These are phyloP conservation scores for Clostera curtula DNA, from an alignment of 2,888 invertebrate species.

Conservation along the genomic window DNA sequence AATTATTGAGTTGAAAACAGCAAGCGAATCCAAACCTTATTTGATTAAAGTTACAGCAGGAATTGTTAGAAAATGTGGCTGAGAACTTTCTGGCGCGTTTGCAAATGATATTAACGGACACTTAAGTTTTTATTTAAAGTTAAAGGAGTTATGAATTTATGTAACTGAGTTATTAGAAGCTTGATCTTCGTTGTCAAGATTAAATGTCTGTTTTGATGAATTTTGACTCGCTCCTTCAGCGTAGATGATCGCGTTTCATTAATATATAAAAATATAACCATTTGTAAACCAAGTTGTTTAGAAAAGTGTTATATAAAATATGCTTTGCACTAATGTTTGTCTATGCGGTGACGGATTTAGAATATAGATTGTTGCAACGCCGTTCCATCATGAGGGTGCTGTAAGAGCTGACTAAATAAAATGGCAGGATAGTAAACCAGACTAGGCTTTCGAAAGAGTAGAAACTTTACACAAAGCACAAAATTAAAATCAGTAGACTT, in stretches of 20 bases:
- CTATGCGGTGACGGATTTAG: too few relatives aligned
- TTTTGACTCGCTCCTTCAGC: background rate
- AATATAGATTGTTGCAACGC: too few relatives aligned
- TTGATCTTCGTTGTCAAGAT: constrained; percentile 6
- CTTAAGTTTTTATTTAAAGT: constrained; percentile 27
- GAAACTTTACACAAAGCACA: too few relatives aligned
- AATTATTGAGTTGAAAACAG: constrained; percentile 20
- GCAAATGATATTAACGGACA: constrained; percentile 30
- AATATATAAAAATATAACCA: too few relatives aligned
- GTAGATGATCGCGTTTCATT: background rate
- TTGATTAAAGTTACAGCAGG: constrained; percentile 9
- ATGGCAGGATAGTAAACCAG: too few relatives aligned
- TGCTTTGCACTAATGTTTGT: too few relatives aligned
- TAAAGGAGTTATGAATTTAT: constrained; percentile 25
- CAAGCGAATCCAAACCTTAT: constrained; percentile 20
- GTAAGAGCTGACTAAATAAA: too few relatives aligned
- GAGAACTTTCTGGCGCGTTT: constrained; percentile 19
- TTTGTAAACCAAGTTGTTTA: too few relatives aligned
- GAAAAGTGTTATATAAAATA: too few relatives aligned
- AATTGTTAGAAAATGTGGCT: background rate
- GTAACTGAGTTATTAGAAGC: constrained; percentile 26
- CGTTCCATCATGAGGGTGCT: too few relatives aligned
- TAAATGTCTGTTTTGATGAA: constrained; percentile 2
- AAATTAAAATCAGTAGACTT: too few relatives aligned
- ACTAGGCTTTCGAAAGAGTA: too few relatives aligned